Percentiles rank a stretch among this genome's conserved stretches.
Conservation (phyloP, 2,888 invertebrate species). For the Hydriomena furcata region DNA sequence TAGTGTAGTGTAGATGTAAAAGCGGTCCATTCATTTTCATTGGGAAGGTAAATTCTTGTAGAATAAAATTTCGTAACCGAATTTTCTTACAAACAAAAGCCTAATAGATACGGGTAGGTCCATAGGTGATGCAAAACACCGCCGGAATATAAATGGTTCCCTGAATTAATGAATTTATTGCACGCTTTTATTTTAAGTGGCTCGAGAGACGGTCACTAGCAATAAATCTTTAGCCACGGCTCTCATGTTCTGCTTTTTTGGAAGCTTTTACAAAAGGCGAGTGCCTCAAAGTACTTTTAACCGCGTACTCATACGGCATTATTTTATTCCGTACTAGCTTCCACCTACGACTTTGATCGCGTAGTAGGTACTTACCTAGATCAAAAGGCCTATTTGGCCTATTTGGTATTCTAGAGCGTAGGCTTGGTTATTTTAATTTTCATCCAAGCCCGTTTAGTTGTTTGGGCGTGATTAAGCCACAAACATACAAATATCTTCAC, state of each 20-base stretch:
- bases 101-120: background rate
- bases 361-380: too few relatives aligned
- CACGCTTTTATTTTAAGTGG: slow-evolving; percentile 55
- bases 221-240: slow-evolving; percentile 44
- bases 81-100: background rate
- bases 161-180: slow-evolving; percentile 60
- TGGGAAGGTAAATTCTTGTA: background rate
- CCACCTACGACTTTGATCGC: too few relatives aligned
- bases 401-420: too few relatives aligned
- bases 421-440: too few relatives aligned
- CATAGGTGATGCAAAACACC: slow-evolving; percentile 38
- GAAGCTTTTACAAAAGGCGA: slow-evolving; percentile 10
- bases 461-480: too few relatives aligned
- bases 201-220: slow-evolving; percentile 41
- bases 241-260: slow-evolving; percentile 5
- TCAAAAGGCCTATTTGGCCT: too few relatives aligned
- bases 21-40: too few relatives aligned
- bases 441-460: too few relatives aligned
- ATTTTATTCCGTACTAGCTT: background rate
- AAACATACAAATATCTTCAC: too few relatives aligned
- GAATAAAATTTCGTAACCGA: too few relatives aligned
- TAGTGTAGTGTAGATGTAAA: too few relatives aligned
- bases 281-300: background rate
- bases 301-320: background rate
- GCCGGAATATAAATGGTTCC: slow-evolving; percentile 52